Percentiles rank a stretch among this genome's conserved stretches.
These are phyloP conservation scores for Cyprinodon diabolis DNA, from an alignment of 2,797 vertebrate genomes.

Conservation along the genomic window DNA sequence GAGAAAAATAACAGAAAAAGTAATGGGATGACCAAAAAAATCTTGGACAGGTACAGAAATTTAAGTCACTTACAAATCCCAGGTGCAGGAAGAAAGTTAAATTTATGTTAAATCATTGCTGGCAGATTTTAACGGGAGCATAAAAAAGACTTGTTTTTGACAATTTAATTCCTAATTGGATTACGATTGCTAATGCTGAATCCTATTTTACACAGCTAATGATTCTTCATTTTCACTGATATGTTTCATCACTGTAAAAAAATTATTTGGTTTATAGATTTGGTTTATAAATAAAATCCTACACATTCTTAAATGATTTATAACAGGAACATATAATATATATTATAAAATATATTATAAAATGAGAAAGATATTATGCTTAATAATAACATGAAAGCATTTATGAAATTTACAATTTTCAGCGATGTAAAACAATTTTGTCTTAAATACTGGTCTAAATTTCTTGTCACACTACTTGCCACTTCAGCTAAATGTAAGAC, in stretches of 20 bases:
- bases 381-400: too few species aligned
- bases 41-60: conserved; percentile 3
- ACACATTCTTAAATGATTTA: too few species aligned
- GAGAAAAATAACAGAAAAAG: too few species aligned
- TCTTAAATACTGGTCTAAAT: too few species aligned
- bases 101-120: conserved; percentile 12
- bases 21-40: neutral
- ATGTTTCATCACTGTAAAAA: conserved; percentile 13
- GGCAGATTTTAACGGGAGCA: neutral
- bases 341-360: too few species aligned
- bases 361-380: too few species aligned
- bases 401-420: too few species aligned
- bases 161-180: conserved; percentile 12
- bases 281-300: too few species aligned
- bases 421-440: too few species aligned
- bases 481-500: too few species aligned
- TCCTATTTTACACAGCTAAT: conserved; percentile 18
- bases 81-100: conserved; percentile 17
- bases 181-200: conserved; percentile 1
- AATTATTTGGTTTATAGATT: neutral
- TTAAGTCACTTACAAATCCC: conserved; percentile 21
- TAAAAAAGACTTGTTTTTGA: conserved; percentile 10
- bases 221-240: conserved; percentile 31
- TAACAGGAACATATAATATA: too few species aligned
- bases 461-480: too few species aligned